Evolutionary conservation across 2,797 vertebrate genomes (phyloP), one percentile per base, ranked within the genome.

Genomic region (Cynopterus sphinx): DNA sequence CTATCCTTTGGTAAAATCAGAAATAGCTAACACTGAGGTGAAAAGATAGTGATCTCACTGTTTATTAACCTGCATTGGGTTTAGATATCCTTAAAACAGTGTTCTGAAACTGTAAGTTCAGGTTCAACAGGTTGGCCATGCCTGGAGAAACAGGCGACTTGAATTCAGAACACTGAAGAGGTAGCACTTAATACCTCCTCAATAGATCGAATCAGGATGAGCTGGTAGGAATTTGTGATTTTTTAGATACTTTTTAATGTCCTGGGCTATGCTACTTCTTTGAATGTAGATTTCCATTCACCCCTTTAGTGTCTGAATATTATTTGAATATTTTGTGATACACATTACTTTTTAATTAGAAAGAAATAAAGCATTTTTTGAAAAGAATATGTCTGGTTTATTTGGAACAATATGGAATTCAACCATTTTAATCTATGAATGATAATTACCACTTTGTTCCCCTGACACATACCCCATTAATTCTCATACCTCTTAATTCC

Each of bases 1-100:
- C 88, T 96, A 77, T 24, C 93, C 94, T 94, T 97, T 97, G 94
- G 90, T 94, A 73, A 95, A 94, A 87, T 16, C 67, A 79, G 39
- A 87, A 61, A 88, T 87, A 87, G 74, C 24, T 57, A 39, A 43
- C 9, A 41, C n/a, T 1, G 26, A 96, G 46, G 59, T 89, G 46
- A 31, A 82, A 93, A 95, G 95, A 95, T 92, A 94, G 90, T 81
- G 74, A 90, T 59, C 61, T 61, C 68, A 57, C 82, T 91, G 73
- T 97, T 90, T 73, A 70, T 96, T 81, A 71, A 78, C 31, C 43
- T 65, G 79, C 88, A 78, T 92, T 95, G 33, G 90, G 70, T 87
- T 93, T 57, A 90, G 41, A 55, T 75, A 61, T 22, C 28, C 49
- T 94, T 81, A 71, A 74, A 90, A 90, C 49, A 7, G 15, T 43